Evolutionary conservation across 1,140 invertebrate species (phyloP), one percentile per base, ranked within the genome.

Genomic region (Harlomillsia oculata): DNA sequence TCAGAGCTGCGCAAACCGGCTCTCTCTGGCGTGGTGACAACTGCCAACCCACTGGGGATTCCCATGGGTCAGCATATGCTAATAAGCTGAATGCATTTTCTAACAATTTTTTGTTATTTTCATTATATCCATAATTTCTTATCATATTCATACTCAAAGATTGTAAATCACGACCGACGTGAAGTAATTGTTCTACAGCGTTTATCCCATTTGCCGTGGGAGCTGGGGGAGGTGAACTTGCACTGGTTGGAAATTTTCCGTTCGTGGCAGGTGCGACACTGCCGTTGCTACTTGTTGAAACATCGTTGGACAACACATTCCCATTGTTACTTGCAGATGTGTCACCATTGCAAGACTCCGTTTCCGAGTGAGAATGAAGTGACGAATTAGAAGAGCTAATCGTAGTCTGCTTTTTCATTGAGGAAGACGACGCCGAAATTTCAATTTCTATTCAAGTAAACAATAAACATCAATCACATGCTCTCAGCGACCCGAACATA

Each of bases 51-150:
- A 97, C 83, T 21, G 93, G 93, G 74, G 91, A 95, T 67, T 82
- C 83, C 90, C 91, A 97, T 8, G 95, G 95, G 78, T 97, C 95
- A 65, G 90, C 87, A 76, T 97, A 98, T 13, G 95, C 94, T 67
- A 98, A 76, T 67, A 98, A 79, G 78, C 93, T 97, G 77, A 97
- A 97, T 67, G 93, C 94, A 76, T 97, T 88, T 78, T 89, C 84
- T 32, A 97, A 75, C 84, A 96, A 92, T 75, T 92, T 88, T 72
- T 92, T 90, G 74, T 93, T 92, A 37, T 76, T 77, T 70, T 90
- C 84, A 74, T 82, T 87, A 66, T 83, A 83, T 60, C 87, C 88
- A 69, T 87, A 83, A 67, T 91, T 81, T 67, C 82, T 80, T 60
- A 82, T 79, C 52, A 97, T 74, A 54, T 84, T 80, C 73, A 89